Evolutionary conservation across 2,888 invertebrate genomes (phyloP), one percentile per base, ranked within the genome.

Genomic region (Nycteola revayana): DNA sequence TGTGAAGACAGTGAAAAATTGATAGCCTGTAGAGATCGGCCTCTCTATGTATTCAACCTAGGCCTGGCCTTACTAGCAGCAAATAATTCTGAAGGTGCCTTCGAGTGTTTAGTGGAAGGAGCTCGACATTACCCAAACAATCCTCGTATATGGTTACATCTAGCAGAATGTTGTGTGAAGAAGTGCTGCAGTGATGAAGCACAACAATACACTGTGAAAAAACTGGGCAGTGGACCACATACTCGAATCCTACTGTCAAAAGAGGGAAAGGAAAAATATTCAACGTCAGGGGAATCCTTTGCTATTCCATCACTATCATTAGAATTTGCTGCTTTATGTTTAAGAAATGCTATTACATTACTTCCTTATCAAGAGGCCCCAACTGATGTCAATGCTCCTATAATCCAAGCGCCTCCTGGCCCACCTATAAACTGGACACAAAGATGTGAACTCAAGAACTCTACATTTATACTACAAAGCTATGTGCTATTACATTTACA

Each of bases 91-190:
- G 90, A 91, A 42, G 94, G 95, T 61, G 98, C 98, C 0, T 98
- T 98, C 78, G 96, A 97, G 66, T 97, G 96, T 73, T 91, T 98
- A 25, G 92, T 96, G 7, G 94, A 96, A 75, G 95, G 95, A 1
- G 93, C 96, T 0, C 93, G 96, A 47, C 92, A 94, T 37, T 96
- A 95, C 64, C 96, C 95, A 43, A 94, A 94, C 56, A 98, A 97
- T 78, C 95, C 98, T 2, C 90, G 95, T 35, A 90, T 98, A 23
- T 99, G 98, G 98, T 86, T 97, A 36, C 91, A 98, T 58, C 89
- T 98, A 60, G 97, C 98, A 0, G 98, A 98, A 79, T 97, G 98
- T 67, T 97, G 97, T 73, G 94, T 97, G 25, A 92, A 90, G 58
- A 90, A 90, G 63, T 90, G 93, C 59, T 92, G 92, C 65, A 84